Conservation (phyloP, 2,113 vertebrate genomes). For the Caretta caretta region DNA sequence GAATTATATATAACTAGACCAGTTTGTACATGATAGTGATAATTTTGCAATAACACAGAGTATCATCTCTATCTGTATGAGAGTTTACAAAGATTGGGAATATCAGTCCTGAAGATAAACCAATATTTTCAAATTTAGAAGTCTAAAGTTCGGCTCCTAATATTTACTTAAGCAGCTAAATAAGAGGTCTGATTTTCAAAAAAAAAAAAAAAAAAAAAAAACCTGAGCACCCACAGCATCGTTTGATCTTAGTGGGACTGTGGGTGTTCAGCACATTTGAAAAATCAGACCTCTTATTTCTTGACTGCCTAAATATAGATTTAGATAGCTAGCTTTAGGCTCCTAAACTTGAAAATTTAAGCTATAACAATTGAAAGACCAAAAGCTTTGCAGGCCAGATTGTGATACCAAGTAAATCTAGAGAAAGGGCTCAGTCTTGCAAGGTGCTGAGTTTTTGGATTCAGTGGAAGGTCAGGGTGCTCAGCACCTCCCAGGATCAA, state of each 20-base stretch:
- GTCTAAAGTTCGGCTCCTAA: neutral
- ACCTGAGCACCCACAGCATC: neutral
- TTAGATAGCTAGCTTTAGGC: neutral
- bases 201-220: no score
- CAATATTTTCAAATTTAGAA: neutral
- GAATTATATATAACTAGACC: neutral
- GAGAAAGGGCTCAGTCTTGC: conserved; percentile 38
- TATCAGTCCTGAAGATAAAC: neutral
- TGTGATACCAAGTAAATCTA: neutral
- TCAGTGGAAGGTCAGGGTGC: neutral
- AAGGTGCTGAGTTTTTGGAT: neutral
- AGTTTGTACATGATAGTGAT: neutral
- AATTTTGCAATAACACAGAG: neutral
- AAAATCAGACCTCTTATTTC: neutral
- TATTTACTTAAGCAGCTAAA: neutral
- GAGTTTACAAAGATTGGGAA: neutral
- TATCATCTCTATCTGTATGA: neutral
- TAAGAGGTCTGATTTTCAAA: neutral
- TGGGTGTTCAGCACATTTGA: neutral
- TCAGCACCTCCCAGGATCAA: neutral
- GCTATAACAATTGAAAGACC: neutral
- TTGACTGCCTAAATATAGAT: conserved; percentile 6
- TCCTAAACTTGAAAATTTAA: neutral
- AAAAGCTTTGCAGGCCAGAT: conserved; percentile 18
- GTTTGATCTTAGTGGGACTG: neutral